Evolutionary conservation across 2,113 vertebrate species (phyloP).

Genomic region (Peucedramus taeniatus): DNA sequence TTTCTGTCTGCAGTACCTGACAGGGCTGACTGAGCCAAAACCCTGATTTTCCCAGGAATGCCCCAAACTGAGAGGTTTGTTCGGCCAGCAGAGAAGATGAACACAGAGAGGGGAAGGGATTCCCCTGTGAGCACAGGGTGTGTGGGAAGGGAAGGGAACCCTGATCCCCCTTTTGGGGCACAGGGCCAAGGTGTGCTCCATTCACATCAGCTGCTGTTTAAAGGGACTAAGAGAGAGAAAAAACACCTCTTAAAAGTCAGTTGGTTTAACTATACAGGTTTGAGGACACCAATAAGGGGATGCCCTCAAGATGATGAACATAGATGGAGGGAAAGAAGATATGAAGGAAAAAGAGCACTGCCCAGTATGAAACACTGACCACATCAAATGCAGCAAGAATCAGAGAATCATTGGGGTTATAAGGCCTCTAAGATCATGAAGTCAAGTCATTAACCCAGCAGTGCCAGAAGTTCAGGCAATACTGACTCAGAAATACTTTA

Average conservation of each 20-base stretch:
- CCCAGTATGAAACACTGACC: fast-evolving
- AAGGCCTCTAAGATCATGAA: background rate
- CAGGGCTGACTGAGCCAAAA: background rate
- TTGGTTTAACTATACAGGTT: background rate
- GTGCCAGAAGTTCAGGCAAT: background rate
- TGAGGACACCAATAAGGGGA: background rate
- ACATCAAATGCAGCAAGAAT: background rate
- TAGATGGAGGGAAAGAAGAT: background rate
- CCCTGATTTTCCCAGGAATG: background rate
- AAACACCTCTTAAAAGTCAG: background rate
- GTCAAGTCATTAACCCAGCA: background rate
- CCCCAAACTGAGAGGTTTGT: background rate
- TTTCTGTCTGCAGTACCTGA: background rate
- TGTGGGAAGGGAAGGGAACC: fast-evolving
- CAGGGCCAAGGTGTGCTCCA: too few species aligned
- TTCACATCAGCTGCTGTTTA: background rate
- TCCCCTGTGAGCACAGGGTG: background rate
- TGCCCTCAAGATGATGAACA: background rate
- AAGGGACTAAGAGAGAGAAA: background rate
- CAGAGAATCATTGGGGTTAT: background rate
- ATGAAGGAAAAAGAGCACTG: background rate
- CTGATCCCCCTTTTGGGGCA: background rate
- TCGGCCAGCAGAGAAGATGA: background rate
- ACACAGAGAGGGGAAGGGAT: background rate
- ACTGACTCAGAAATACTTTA: background rate